A percentile compares a stretch with the other conserved stretches of the same genome.
Conservation (phyloP, 1,140 invertebrate species). For the Diachasma alloeum region DNA sequence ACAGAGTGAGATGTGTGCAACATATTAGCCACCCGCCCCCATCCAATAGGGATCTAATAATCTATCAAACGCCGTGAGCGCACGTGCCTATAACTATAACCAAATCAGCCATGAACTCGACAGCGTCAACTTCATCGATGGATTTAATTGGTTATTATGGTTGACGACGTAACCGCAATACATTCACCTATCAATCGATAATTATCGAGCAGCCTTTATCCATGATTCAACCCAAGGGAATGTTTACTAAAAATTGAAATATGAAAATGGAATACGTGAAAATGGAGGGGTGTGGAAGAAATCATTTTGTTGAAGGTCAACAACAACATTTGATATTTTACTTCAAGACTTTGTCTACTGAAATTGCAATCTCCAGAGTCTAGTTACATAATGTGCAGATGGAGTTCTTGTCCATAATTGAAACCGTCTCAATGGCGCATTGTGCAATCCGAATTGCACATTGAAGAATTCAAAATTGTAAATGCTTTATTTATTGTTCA, state of each 20-base stretch:
- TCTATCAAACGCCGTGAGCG: slow-evolving; percentile 14
- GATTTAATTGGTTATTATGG: slow-evolving; percentile 27
- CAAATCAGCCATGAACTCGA: slow-evolving; percentile 17
- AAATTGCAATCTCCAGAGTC: no score
- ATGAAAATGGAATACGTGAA: no score
- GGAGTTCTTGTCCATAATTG: no score
- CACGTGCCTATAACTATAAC: slow-evolving; percentile 21
- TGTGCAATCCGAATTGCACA: no score
- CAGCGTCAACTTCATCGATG: slow-evolving; percentile 16
- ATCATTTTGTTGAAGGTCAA: no score
- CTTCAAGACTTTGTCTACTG: no score
- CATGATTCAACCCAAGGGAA: not conserved
- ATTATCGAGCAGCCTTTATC: not conserved
- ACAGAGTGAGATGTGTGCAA: not conserved
- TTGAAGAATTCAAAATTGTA: no score
- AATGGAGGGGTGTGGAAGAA: no score
- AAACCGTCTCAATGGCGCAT: no score
- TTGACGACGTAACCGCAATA: slow-evolving; percentile 6
- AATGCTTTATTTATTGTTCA: no score
- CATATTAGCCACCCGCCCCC: not conserved
- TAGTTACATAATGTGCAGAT: no score
- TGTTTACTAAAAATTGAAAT: not conserved
- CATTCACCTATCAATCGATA: not conserved
- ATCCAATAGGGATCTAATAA: slow-evolving; percentile 3
- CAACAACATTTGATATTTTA: no score